These are phyloP conservation scores for Anthonomus grandis DNA, from an alignment of 1,140 invertebrate genomes.

Conservation along the genomic window DNA sequence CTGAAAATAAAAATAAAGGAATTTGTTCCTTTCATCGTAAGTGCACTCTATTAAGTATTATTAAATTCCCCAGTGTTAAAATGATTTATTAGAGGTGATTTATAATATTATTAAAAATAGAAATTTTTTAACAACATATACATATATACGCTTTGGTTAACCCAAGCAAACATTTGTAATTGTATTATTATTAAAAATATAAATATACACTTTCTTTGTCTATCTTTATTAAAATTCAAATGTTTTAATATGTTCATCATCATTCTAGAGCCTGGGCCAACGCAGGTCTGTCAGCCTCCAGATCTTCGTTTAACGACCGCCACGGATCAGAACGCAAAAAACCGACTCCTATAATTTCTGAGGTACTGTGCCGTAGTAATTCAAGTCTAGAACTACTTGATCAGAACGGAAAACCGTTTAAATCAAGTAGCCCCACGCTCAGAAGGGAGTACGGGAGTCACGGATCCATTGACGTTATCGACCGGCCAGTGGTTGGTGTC, in stretches of 20 bases:
- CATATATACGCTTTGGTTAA: too few relatives aligned
- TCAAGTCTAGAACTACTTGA: slow-evolving; percentile 58
- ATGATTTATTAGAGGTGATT: too few relatives aligned
- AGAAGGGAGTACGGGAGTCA: slow-evolving; percentile 60
- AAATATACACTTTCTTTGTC: too few relatives aligned
- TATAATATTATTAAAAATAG: too few relatives aligned
- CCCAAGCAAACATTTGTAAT: too few relatives aligned
- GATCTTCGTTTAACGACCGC: slow-evolving; percentile 45
- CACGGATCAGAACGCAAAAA: slow-evolving; percentile 25
- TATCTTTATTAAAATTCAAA: too few relatives aligned
- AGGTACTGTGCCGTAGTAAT: slow-evolving; percentile 54
- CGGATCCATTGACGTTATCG: slow-evolving; percentile 58
- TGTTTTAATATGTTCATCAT: not conserved
- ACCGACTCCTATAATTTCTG: slow-evolving; percentile 8
- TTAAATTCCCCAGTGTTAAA: too few relatives aligned
- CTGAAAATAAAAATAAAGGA: too few relatives aligned
- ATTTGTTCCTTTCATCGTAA: too few relatives aligned
- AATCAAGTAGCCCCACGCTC: slow-evolving; percentile 47
- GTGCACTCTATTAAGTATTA: too few relatives aligned
- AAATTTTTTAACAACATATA: too few relatives aligned
- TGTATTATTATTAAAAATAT: too few relatives aligned
- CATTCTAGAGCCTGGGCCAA: slow-evolving; percentile 43
- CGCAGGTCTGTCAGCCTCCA: slow-evolving; percentile 43
- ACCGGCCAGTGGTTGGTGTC: slow-evolving; percentile 31
- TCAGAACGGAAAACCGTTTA: slow-evolving; percentile 38